Conservation (phyloP, 1,140 invertebrate species). For the Andrena cerasifolii region DNA sequence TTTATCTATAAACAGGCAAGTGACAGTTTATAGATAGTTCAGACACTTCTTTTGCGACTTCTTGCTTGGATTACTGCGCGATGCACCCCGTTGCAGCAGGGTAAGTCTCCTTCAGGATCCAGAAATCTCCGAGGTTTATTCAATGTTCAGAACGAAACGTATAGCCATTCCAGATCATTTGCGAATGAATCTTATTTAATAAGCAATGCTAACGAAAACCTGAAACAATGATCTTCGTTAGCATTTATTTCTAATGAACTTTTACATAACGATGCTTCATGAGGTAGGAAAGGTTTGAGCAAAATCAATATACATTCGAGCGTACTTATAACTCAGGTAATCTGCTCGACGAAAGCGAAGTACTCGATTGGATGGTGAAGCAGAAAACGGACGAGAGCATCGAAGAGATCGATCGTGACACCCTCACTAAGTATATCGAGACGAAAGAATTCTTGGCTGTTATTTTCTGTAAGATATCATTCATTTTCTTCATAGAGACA, state of each 20-base stretch:
- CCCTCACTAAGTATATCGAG: constrained; percentile 92
- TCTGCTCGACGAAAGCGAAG: constrained; percentile 91
- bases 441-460: constrained; percentile 96
- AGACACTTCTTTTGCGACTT: not conserved
- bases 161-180: constrained; percentile 63
- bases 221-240: not conserved
- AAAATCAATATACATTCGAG: constrained; percentile 1
- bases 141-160: not conserved
- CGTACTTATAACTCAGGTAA: constrained; percentile 86
- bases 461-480: constrained; percentile 92
- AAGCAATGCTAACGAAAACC: not conserved
- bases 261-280: not conserved
- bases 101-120: constrained; percentile 18
- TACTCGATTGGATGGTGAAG: constrained; percentile 94
- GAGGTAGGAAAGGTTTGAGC: not conserved
- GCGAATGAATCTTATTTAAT: not conserved
- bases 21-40: not conserved
- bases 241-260: not conserved
- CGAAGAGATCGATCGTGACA: constrained; percentile 93
- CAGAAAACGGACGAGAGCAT: constrained; percentile 97
- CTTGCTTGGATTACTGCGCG: not conserved
- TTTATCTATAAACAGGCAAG: not conserved
- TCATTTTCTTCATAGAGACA: not conserved
- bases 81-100: not conserved
- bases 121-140: constrained; percentile 27